These are phyloP conservation scores for Platichthys stellatus DNA, from an alignment of 2,113 vertebrate species.

Conservation along the genomic window DNA sequence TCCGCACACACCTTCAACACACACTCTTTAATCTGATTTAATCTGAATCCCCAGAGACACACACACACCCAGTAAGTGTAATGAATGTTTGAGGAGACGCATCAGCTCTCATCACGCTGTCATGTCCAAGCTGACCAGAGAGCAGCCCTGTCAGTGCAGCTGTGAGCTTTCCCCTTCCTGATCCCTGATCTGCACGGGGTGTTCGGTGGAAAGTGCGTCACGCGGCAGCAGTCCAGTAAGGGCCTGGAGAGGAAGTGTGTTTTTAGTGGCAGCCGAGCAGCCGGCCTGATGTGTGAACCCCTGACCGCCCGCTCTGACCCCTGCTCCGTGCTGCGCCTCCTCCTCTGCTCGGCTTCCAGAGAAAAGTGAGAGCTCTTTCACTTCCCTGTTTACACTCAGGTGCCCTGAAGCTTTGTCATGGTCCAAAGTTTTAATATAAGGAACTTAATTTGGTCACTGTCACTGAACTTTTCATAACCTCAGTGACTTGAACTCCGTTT, in stretches of 20 bases:
- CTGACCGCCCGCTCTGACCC: slow-evolving; percentile 57
- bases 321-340: slow-evolving; percentile 6
- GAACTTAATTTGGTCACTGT: slow-evolving; percentile 5
- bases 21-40: background rate
- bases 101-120: slow-evolving; percentile 53
- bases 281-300: slow-evolving; percentile 55
- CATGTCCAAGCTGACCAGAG: slow-evolving; percentile 43
- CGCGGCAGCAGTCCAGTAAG: slow-evolving; percentile 57
- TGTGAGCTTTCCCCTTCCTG: slow-evolving; percentile 67
- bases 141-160: slow-evolving; percentile 35
- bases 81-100: slow-evolving; percentile 16
- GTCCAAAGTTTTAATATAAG: slow-evolving; percentile 4
- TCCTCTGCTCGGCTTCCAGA: slow-evolving; percentile 38
- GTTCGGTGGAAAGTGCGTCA: slow-evolving; percentile 72
- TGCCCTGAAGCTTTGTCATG: slow-evolving; percentile 16
- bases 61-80: background rate
- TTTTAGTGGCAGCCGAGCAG: slow-evolving; percentile 33
- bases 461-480: background rate
- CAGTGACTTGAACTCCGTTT: background rate
- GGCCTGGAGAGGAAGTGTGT: slow-evolving; percentile 63
- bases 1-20: background rate
- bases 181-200: slow-evolving; percentile 44
- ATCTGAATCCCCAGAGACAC: background rate
- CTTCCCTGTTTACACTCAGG: slow-evolving; percentile 42
- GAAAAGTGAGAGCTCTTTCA: slow-evolving; percentile 58